Percentiles rank a stretch among this genome's conserved stretches.
Conservation (phyloP, 92 coral and sea anemone genomes). For the Phenganax marumi region DNA sequence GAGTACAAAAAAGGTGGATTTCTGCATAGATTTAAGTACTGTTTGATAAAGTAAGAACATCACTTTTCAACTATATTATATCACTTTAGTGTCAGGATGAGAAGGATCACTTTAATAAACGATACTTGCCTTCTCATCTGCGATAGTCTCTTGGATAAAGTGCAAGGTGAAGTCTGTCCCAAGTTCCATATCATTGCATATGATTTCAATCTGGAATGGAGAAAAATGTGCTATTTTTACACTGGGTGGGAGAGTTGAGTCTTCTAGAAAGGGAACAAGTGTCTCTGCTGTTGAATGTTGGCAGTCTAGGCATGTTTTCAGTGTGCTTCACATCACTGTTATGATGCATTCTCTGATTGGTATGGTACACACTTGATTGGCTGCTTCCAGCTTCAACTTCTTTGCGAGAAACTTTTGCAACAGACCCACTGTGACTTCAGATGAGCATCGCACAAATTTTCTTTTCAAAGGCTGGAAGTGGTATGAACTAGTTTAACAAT, state of each 20-base stretch:
- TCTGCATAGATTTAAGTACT: too few species aligned
- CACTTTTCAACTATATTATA: too few species aligned
- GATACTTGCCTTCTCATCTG: slow-evolving; percentile 30
- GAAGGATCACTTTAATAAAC: not conserved
- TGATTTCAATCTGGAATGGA: slow-evolving; percentile 67
- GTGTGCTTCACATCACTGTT: too few species aligned
- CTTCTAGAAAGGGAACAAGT: too few species aligned
- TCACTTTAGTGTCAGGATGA: too few species aligned
- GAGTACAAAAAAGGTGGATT: too few species aligned
- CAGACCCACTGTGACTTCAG: slow-evolving; percentile 83
- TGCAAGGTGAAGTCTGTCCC: slow-evolving; percentile 86
- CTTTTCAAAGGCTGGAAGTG: slow-evolving; percentile 66
- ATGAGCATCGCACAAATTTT: slow-evolving; percentile 85
- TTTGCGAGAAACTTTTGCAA: slow-evolving; percentile 85
- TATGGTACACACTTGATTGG: slow-evolving; percentile 63
- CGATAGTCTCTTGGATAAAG: slow-evolving; percentile 70
- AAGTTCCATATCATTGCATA: slow-evolving; percentile 79
- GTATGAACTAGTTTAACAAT: too few species aligned
- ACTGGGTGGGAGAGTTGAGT: too few species aligned
- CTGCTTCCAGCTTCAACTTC: slow-evolving; percentile 81
- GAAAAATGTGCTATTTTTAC: too few species aligned
- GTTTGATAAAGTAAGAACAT: too few species aligned
- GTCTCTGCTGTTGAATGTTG: too few species aligned
- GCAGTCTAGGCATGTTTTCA: too few species aligned
- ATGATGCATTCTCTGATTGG: not conserved